Evolutionary conservation across 2,113 vertebrate species (phyloP), one percentile per base, ranked within the genome.

Genomic region (Lipophrys pholis): DNA sequence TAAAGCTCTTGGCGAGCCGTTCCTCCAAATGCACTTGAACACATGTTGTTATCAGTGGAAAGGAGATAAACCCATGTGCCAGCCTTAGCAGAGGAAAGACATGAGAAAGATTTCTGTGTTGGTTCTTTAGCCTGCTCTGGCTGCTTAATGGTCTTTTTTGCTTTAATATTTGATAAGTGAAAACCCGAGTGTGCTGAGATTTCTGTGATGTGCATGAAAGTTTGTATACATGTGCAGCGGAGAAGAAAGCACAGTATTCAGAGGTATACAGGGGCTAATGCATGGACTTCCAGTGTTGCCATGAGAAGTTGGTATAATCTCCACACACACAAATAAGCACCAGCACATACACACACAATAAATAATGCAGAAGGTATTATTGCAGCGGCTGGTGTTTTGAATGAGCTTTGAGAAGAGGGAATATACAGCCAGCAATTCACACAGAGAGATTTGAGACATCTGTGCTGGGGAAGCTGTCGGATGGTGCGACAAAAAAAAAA

Each of bases 331-430:
- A 70, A 16, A 75, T 11, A 68, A 6, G 14, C 14, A 35, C 40
- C 45, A 17, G 15, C 51, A 39, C 15, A 51, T n/a, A 42, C 46
- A 59, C 58, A 58, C 42, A 61, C 21, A 49, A 54, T 86, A 84
- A 90, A 88, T 88, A 85, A 90, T 88, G 62, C 80, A 86, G 53
- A 67, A 15, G 43, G 54, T 62, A 74, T 85, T 91, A 90, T 84
- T 83, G 72, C 66, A 60, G 67, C 17, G 42, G 65, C 73, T 56
- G 12, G 56, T 42, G 41, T 85, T 84, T 86, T 62, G 75, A 85
- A 87, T 81, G 56, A 62, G 74, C 83, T 84, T 79, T 83, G 75
- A 66, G 81, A 49, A 55, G 49, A 56, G 58, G 50, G 56, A 70
- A 87, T 80, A 55, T 72, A 88, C n/a, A 52, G 58, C 57, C 58